Conservation (phyloP, 2,888 invertebrate genomes). For the Eugnorisma glareosa region DNA sequence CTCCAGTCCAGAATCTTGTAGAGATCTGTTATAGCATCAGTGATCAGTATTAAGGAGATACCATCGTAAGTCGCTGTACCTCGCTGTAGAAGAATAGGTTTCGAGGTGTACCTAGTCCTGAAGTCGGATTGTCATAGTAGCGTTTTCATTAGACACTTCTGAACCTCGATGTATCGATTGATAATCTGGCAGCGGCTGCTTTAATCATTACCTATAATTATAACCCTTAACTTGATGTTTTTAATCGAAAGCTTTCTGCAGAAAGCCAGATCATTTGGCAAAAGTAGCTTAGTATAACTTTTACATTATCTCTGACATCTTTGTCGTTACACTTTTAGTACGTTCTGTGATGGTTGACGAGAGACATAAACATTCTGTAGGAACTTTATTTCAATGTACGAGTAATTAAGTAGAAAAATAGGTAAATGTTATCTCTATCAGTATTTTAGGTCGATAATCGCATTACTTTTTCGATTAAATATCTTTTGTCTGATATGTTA, state of each 20-base stretch:
- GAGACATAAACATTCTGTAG: background rate
- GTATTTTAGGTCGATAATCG: background rate
- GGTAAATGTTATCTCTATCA: background rate
- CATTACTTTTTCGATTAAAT: background rate
- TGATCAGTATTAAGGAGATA: background rate
- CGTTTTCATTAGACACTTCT: background rate
- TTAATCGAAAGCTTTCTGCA: background rate
- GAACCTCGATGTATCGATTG: too few species aligned
- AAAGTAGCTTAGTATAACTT: background rate
- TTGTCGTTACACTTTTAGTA: background rate
- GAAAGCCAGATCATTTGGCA: background rate
- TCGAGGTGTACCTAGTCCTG: too few species aligned
- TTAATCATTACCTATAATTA: too few species aligned
- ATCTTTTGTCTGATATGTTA: too few species aligned
- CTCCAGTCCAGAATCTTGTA: background rate
- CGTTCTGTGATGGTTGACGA: background rate
- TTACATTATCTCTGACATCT: background rate
- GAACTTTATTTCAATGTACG: background rate
- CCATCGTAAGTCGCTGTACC: too few species aligned
- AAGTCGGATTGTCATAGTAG: background rate
- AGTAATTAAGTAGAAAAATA: background rate
- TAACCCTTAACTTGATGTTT: background rate
- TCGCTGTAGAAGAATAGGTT: too few species aligned
- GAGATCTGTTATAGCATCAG: background rate
- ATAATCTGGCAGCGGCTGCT: too few species aligned